Conservation (phyloP, 1,140 invertebrate genomes). For the Drosophila novamexicana region DNA sequence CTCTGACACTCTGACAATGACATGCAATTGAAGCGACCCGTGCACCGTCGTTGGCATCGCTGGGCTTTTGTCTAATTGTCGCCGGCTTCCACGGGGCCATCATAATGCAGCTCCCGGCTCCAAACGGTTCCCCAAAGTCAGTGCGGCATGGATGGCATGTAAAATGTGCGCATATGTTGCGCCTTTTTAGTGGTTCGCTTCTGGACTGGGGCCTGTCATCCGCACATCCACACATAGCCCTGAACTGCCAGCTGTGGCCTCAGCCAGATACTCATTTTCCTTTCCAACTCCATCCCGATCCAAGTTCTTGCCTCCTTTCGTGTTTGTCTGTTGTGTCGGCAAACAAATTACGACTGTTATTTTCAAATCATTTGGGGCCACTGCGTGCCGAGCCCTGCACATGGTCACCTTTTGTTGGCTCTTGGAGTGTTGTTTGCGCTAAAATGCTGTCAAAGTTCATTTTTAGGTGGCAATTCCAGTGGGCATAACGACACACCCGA, state of each 20-base stretch:
- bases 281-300: neutral
- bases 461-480: neutral
- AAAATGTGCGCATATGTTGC: slow-evolving; percentile 77
- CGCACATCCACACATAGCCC: slow-evolving; percentile 9
- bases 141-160: slow-evolving; percentile 47
- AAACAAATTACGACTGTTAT: slow-evolving; percentile 81
- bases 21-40: slow-evolving; percentile 67
- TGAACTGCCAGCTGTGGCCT: slow-evolving; percentile 33
- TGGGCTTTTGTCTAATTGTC: slow-evolving; percentile 77
- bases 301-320: slow-evolving; percentile 1
- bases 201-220: slow-evolving; percentile 7
- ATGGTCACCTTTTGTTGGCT: slow-evolving; percentile 47
- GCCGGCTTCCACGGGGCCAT: slow-evolving; percentile 33
- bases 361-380: slow-evolving; percentile 79
- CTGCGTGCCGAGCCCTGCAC: slow-evolving; percentile 49
- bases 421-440: neutral
- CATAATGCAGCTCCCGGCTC: slow-evolving; percentile 64
- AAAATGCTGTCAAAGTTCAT: slow-evolving; percentile 12
- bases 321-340: slow-evolving; percentile 52
- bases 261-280: slow-evolving; percentile 2
- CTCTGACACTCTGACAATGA: slow-evolving; percentile 60
- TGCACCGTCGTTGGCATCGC: slow-evolving; percentile 11
- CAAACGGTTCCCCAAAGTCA: slow-evolving; percentile 40
- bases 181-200: slow-evolving; percentile 40
- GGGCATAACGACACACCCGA: neutral